These are phyloP conservation scores for Volucella bombylans DNA, from an alignment of 2,888 invertebrate species.

Conservation along the genomic window DNA sequence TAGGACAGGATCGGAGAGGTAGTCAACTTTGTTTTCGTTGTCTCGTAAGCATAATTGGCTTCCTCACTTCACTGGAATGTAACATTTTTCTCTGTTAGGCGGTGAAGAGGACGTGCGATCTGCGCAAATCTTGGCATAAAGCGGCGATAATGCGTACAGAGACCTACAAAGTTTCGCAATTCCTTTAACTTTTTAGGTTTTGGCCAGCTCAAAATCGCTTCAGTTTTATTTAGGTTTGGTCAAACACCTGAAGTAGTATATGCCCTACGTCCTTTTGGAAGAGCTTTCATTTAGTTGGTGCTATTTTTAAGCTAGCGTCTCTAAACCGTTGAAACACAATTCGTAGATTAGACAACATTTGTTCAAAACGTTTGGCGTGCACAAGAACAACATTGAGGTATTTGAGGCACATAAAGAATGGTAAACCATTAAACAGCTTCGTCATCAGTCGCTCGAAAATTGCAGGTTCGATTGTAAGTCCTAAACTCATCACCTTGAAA, in stretches of 20 bases:
- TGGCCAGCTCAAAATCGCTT: slow-evolving; percentile 5
- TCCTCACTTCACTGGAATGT: slow-evolving; percentile 1
- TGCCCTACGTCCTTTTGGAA: slow-evolving; percentile 33
- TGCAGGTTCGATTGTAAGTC: not conserved
- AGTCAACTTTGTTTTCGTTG: not conserved
- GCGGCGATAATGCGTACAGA: slow-evolving; percentile 1
- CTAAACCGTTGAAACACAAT: no score
- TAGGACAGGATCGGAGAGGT: not conserved
- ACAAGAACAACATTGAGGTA: not conserved
- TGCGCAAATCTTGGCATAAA: slow-evolving; percentile 1
- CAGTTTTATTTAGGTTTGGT: not conserved
- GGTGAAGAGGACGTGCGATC: not conserved
- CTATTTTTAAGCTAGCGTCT: no score
- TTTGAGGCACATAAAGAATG: not conserved
- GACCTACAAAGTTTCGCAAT: slow-evolving; percentile 10
- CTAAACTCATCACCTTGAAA: no score
- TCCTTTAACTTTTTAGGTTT: not conserved
- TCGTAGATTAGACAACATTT: no score
- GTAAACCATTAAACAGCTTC: not conserved
- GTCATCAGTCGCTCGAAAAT: not conserved
- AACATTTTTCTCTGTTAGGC: not conserved
- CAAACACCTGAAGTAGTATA: slow-evolving; percentile 13
- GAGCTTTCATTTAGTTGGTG: not conserved
- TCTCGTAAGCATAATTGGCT: not conserved
- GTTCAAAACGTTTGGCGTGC: not conserved